Conservation (phyloP, 1,140 invertebrate genomes). For the Wiebesia pumilae region DNA sequence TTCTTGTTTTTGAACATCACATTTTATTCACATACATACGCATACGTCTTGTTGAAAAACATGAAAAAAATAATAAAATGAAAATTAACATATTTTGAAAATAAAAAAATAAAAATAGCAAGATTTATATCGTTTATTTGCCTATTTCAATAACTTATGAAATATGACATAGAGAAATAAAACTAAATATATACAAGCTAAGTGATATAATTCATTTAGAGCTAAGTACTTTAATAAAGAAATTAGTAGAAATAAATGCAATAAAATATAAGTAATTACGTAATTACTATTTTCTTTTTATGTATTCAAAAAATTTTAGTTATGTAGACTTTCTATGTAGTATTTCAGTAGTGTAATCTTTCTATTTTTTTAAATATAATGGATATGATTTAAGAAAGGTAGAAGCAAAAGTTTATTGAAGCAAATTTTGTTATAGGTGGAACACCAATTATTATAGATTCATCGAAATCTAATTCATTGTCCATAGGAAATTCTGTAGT, state of each 20-base stretch:
- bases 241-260: constrained; percentile 57
- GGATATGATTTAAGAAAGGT: neutral
- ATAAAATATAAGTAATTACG: neutral
- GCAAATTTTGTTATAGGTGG: constrained; percentile 63
- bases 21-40: no score
- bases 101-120: no score
- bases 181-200: no score
- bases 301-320: constrained; percentile 9
- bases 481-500: constrained; percentile 52
- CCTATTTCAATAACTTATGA: no score
- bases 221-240: neutral
- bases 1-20: no score
- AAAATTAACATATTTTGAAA: no score
- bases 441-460: constrained; percentile 75
- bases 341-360: constrained; percentile 2
- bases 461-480: constrained; percentile 61
- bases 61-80: no score
- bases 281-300: neutral
- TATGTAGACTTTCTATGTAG: neutral
- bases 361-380: constrained; percentile 26
- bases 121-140: no score
- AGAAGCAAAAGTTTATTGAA: neutral
- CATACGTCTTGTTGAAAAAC: no score
- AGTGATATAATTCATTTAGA: no score
- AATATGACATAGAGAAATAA: no score